Base-by-base conservation (phyloP, 2,797 vertebrate species). In the Saguinus oedipus region DNA sequence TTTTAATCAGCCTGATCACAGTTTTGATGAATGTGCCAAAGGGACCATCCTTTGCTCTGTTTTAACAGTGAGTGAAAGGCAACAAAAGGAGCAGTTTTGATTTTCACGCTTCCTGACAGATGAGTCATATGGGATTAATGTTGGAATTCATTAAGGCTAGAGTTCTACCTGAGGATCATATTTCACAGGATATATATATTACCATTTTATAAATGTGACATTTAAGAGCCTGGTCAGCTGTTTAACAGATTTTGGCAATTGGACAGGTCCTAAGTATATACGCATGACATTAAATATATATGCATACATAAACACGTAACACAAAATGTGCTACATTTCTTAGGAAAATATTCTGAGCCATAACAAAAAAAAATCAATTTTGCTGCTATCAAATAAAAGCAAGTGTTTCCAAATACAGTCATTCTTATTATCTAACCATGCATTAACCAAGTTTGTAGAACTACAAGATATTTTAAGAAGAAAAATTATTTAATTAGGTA, bases 1-100 rank as follows among this genome's bases (percentile, higher is more conserved):
- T 98, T 98, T 98, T 98, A 98, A 98, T 98, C 95, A 98, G 89
- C 9, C 15, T 94, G 90, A 98, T 98, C 96, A 96, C 90, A 98
- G 96, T 98, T 98, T 97, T 98, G 93, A 98, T 97, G 98, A 98
- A 97, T 75, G 89, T 59, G 95, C 98, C 93, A 90, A 96, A 93
- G 97, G 95, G 97, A 98, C 44, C 96, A 46, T 96, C 97, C 90
- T 97, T 94, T 97, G 74, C 83, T 97, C 76, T 97, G 64, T 89
- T 98, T 98, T 93, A 75, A 94, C 39, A 95, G 76, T 96, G 92
- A 98, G 53, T 91, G 84, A 98, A 98, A 97, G 36, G 93, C 95
- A 98, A 97, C 33, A 98, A 98, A 98, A 98, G 36, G 74, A 98
- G 20, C 36, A 90, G 76, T 94, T 98, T 97, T 97, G 84, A 96